A percentile compares a stretch with the other conserved stretches of the same genome.
Conservation (phyloP, 2,797 vertebrate species). For the Argentina silus region DNA sequence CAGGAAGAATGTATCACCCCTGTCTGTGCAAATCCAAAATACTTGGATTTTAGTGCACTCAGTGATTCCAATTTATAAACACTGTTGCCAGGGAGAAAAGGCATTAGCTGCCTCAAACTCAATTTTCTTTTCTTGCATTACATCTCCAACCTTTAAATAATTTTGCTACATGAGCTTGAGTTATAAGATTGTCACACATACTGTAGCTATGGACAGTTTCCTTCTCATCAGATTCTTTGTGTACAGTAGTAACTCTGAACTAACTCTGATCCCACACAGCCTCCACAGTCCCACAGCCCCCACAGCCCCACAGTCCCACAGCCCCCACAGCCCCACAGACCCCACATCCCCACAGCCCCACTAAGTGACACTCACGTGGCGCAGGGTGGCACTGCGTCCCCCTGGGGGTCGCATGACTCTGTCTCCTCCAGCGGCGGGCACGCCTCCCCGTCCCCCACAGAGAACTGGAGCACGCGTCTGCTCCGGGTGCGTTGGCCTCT, state of each 20-base stretch:
- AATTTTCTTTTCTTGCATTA: too few relatives aligned
- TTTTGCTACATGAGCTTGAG: too few relatives aligned
- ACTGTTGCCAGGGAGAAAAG: too few relatives aligned
- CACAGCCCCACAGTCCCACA: background rate
- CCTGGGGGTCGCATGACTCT: constrained; percentile 82
- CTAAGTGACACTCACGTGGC: constrained; percentile 82
- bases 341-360: background rate
- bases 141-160: too few relatives aligned
- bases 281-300: background rate
- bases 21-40: constrained; percentile 17
- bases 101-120: too few relatives aligned
- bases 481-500: constrained; percentile 80
- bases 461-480: constrained; percentile 84
- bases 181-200: too few relatives aligned
- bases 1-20: constrained; percentile 40
- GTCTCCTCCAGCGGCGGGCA: constrained; percentile 85
- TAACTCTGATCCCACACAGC: too few relatives aligned
- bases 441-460: constrained; percentile 79
- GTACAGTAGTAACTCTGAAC: too few relatives aligned
- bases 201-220: too few relatives aligned
- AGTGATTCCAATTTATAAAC: background rate
- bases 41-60: constrained; percentile 2
- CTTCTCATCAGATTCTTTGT: too few relatives aligned
- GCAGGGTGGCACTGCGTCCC: constrained; percentile 81
- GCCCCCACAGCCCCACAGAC: background rate